These are phyloP conservation scores for Bubo scandiacus DNA, from an alignment of 2,113 vertebrate species.

Conservation along the genomic window DNA sequence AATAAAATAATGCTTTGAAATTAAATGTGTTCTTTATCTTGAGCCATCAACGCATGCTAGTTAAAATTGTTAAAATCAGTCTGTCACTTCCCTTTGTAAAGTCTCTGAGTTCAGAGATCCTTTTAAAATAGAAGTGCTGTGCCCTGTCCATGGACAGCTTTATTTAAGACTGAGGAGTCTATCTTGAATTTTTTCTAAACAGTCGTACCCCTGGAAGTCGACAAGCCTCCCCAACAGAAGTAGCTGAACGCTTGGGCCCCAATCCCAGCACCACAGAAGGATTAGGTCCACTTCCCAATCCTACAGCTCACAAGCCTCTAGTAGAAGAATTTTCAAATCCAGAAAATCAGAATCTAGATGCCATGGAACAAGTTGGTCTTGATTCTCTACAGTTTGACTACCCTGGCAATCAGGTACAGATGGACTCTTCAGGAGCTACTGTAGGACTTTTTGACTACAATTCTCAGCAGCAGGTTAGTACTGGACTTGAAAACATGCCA, in stretches of 20 bases:
- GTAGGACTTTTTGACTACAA: slow-evolving; percentile 97
- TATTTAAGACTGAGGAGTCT: slow-evolving; percentile 29
- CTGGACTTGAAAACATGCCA: not conserved
- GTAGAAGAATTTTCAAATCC: slow-evolving; percentile 92
- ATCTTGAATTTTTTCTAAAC: slow-evolving; percentile 21
- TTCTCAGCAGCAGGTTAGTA: slow-evolving; percentile 94
- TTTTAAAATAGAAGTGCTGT: not conserved
- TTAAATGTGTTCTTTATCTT: not conserved
- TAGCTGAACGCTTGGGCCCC: slow-evolving; percentile 90
- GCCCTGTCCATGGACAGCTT: not conserved
- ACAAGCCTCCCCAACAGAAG: slow-evolving; percentile 95
- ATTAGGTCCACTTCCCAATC: slow-evolving; percentile 88
- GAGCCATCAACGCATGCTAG: not conserved
- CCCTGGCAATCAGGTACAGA: slow-evolving; percentile 93
- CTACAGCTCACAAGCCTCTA: slow-evolving; percentile 82
- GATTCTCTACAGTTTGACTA: slow-evolving; percentile 98
- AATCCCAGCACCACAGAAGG: slow-evolving; percentile 85
- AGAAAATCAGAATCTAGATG: slow-evolving; percentile 91
- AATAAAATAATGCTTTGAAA: not conserved
- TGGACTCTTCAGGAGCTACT: slow-evolving; percentile 93
- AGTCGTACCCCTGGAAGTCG: slow-evolving; percentile 95
- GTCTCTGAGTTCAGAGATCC: not conserved
- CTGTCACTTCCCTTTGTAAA: not conserved
- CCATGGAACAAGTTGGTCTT: slow-evolving; percentile 93
- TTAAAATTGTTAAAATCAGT: not conserved